Percentiles rank a stretch among this genome's conserved stretches.
Evolutionary conservation across 2,888 invertebrate genomes (phyloP).

Genomic region (Thera britannica): DNA sequence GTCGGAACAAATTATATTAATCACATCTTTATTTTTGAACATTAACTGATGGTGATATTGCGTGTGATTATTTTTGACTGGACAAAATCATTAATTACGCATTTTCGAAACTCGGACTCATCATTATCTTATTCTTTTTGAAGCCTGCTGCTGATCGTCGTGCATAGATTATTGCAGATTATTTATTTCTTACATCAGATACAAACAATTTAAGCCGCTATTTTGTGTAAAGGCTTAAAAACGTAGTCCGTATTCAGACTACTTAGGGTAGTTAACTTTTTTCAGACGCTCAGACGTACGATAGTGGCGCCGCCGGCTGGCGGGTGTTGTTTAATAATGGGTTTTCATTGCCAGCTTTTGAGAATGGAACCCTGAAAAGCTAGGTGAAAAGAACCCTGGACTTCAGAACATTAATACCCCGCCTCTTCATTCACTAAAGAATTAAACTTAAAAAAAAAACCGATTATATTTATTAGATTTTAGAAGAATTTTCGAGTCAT

Average conservation of each 20-base stretch:
- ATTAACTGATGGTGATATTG: slow-evolving; percentile 13
- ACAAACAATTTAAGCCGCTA: no score
- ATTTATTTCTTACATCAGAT: no score
- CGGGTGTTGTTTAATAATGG: background rate
- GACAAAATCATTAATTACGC: background rate
- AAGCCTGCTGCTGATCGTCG: background rate
- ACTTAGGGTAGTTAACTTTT: background rate
- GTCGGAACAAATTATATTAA: slow-evolving; percentile 14
- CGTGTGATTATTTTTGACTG: slow-evolving; percentile 9
- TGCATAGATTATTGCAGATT: background rate
- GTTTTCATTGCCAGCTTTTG: background rate
- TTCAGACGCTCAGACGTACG: background rate
- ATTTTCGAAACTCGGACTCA: background rate
- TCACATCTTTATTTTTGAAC: slow-evolving; percentile 11
- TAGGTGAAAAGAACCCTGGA: background rate
- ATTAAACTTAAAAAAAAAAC: no score
- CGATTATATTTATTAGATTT: no score
- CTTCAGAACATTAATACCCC: no score
- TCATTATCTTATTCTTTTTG: background rate
- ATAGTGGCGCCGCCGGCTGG: no score
- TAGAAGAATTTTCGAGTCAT: no score
- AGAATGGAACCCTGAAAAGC: background rate
- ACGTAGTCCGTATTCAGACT: background rate
- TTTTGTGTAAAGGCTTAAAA: background rate
- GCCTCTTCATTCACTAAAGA: no score